These are phyloP conservation scores for Luehdorfia chinensis DNA, from an alignment of 1,140 invertebrate genomes.

Conservation along the genomic window DNA sequence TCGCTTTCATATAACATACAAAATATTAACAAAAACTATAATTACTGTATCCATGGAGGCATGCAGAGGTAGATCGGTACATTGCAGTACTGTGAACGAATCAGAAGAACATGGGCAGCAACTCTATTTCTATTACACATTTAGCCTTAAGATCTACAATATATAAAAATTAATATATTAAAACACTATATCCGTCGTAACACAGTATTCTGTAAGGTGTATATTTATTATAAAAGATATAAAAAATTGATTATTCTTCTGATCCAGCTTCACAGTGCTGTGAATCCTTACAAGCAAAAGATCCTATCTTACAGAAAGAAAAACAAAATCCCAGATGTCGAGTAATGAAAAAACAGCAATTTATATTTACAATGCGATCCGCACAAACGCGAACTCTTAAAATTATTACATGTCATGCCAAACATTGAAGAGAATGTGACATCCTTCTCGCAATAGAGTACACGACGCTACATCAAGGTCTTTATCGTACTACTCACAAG, in stretches of 20 bases:
- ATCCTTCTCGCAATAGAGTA: too few relatives aligned
- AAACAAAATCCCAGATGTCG: slow-evolving; percentile 32
- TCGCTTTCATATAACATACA: slow-evolving; percentile 59
- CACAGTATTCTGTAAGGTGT: slow-evolving; percentile 1
- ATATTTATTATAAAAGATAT: slow-evolving; percentile 15
- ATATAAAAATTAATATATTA: slow-evolving; percentile 6
- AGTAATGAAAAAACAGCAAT: slow-evolving; percentile 38
- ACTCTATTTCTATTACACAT: neutral
- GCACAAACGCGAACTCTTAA: slow-evolving; percentile 43
- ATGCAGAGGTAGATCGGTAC: slow-evolving; percentile 70
- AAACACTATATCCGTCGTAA: slow-evolving; percentile 13
- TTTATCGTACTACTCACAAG: too few relatives aligned
- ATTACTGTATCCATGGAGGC: slow-evolving; percentile 66
- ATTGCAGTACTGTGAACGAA: slow-evolving; percentile 30
- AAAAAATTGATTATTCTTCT: slow-evolving; percentile 5
- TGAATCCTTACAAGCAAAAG: slow-evolving; percentile 35
- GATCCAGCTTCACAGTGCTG: neutral
- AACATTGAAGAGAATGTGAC: too few relatives aligned
- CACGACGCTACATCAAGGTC: too few relatives aligned
- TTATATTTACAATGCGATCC: slow-evolving; percentile 62
- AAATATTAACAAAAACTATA: slow-evolving; percentile 68
- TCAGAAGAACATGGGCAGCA: slow-evolving; percentile 1
- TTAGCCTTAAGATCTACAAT: slow-evolving; percentile 13
- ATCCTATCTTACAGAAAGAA: slow-evolving; percentile 35
- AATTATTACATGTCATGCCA: too few relatives aligned